Evolutionary conservation across 2,888 invertebrate genomes (phyloP).

Genomic region (Xestia rhomboidea): DNA sequence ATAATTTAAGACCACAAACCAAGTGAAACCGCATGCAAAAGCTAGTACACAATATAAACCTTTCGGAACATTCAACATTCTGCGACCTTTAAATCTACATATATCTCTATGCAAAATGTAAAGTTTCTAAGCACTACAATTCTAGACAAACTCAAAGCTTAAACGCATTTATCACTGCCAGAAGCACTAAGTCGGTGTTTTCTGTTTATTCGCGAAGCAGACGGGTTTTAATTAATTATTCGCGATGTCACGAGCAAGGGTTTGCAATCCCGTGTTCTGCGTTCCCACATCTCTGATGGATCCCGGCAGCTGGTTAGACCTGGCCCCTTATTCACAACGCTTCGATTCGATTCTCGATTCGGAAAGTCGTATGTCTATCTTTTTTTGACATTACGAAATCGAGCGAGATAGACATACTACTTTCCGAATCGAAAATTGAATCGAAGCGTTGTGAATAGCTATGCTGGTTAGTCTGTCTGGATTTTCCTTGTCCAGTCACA

Average conservation of each 20-base stretch:
- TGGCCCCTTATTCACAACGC: too few relatives aligned
- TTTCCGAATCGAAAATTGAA: too few relatives aligned
- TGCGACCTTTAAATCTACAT: neutral
- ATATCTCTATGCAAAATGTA: neutral
- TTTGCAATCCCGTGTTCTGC: neutral
- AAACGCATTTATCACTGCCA: constrained; percentile 39
- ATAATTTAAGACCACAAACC: too few relatives aligned
- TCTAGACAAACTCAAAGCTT: neutral
- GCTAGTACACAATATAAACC: too few relatives aligned
- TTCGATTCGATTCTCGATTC: too few relatives aligned
- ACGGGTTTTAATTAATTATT: constrained; percentile 46
- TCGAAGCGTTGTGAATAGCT: too few relatives aligned
- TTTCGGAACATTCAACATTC: neutral
- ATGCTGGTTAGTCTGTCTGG: neutral
- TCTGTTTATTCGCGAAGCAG: neutral
- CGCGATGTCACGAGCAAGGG: neutral
- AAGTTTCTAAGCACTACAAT: neutral
- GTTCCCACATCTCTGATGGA: neutral
- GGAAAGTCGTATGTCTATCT: too few relatives aligned
- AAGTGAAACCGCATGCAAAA: too few relatives aligned
- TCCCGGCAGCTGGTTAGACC: neutral
- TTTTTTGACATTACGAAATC: too few relatives aligned
- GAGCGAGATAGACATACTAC: too few relatives aligned
- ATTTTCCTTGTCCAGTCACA: neutral
- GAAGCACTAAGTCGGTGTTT: constrained; percentile 15